Evolutionary conservation across 2,797 vertebrate genomes (phyloP).

Genomic region (Limnodromus scolopaceus): DNA sequence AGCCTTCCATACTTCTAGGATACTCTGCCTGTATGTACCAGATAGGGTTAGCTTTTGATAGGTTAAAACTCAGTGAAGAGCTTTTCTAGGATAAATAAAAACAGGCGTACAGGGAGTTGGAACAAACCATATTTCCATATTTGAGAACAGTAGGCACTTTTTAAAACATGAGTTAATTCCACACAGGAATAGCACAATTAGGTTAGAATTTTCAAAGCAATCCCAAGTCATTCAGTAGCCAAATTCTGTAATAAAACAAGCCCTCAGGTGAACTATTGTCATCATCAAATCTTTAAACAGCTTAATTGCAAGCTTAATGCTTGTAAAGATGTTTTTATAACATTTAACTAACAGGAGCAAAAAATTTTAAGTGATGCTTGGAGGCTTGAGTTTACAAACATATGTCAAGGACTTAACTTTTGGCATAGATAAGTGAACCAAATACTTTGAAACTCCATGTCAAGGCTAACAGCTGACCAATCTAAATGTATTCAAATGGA

Average conservation of each 20-base stretch:
- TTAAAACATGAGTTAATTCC: background rate
- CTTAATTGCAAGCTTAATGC: background rate
- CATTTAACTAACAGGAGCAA: background rate
- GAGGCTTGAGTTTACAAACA: background rate
- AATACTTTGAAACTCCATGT: background rate
- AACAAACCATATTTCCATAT: background rate
- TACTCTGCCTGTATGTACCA: background rate
- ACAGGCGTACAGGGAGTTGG: rapidly evolving
- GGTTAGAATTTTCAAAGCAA: background rate
- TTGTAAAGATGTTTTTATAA: background rate
- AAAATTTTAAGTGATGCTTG: background rate
- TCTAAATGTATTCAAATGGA: background rate
- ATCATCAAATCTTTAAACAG: background rate
- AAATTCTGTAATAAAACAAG: background rate
- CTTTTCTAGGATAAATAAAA: background rate
- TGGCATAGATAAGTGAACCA: background rate
- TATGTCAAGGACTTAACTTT: background rate
- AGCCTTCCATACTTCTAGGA: rapidly evolving
- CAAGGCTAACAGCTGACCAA: background rate
- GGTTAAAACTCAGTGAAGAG: background rate
- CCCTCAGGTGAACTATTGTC: background rate
- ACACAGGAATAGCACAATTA: background rate
- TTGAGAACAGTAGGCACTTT: background rate
- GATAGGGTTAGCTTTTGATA: background rate
- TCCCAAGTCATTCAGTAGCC: background rate